Conservation (phyloP, 2,888 invertebrate genomes). For the Allygus modestus region DNA sequence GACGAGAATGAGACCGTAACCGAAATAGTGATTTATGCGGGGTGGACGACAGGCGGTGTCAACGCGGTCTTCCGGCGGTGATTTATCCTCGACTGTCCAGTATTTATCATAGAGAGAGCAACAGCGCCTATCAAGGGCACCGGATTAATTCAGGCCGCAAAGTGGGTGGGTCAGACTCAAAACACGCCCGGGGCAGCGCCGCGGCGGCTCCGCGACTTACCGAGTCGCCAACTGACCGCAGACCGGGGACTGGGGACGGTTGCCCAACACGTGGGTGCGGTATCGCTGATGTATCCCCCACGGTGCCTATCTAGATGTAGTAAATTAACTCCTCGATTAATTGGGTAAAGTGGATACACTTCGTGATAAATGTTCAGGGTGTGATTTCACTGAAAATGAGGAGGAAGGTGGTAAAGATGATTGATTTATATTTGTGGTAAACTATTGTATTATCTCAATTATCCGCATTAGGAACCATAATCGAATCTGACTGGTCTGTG, state of each 20-base stretch:
- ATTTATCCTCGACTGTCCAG: slow-evolving; percentile 20
- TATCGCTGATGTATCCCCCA: neutral
- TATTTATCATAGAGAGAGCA: slow-evolving; percentile 53
- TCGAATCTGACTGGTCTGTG: too few species aligned
- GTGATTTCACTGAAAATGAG: neutral
- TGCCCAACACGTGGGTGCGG: slow-evolving; percentile 48
- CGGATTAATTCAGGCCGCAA: slow-evolving; percentile 15
- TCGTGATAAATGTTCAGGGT: neutral
- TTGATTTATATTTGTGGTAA: too few species aligned
- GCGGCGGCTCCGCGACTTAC: neutral
- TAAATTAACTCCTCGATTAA: too few species aligned
- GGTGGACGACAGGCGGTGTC: slow-evolving; percentile 27
- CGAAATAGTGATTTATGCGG: neutral
- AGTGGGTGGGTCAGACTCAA: slow-evolving; percentile 35
- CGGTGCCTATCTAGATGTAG: slow-evolving; percentile 14
- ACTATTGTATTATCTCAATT: too few species aligned
- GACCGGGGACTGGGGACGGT: slow-evolving; percentile 22
- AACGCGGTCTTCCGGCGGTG: slow-evolving; percentile 24
- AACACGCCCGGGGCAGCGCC: neutral
- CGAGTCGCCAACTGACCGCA: too few species aligned
- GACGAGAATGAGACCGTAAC: too few species aligned
- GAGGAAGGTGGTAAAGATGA: too few species aligned
- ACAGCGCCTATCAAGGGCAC: slow-evolving; percentile 21
- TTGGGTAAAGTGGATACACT: neutral
- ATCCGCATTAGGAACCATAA: too few species aligned